phyloP scores from a whole-genome alignment of 2,113 vertebrate species.

The Brevimyrus niger region DNA sequence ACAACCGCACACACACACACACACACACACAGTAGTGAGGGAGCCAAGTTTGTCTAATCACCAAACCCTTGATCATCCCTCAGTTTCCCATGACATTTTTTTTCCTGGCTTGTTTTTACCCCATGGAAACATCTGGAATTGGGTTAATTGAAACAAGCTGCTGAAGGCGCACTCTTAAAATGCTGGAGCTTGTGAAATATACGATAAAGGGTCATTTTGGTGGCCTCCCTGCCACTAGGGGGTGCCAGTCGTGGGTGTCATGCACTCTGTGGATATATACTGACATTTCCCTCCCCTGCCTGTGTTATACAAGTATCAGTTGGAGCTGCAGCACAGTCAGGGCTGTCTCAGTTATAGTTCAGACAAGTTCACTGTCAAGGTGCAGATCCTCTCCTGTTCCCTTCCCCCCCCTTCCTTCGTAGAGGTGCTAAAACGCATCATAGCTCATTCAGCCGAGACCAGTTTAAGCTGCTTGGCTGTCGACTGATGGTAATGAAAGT shows the following conservation, averaged over 20 bases:
- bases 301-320: not conserved
- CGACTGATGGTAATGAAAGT: not conserved
- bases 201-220: constrained; percentile 38
- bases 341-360: not conserved
- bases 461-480: not conserved
- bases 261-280: not conserved
- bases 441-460: not conserved
- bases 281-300: not conserved
- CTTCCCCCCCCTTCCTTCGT: not conserved
- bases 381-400: not conserved
- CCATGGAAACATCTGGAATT: constrained; percentile 57
- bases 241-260: constrained; percentile 16
- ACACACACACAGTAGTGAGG: constrained; percentile 7
- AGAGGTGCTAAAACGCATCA: not conserved
- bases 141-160: constrained; percentile 32
- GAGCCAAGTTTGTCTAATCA: not conserved
- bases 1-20: constrained; percentile 16
- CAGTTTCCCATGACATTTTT: constrained; percentile 35
- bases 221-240: not conserved
- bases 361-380: not conserved
- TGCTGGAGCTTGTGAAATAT: constrained; percentile 34
- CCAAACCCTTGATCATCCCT: constrained; percentile 21
- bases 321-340: not conserved
- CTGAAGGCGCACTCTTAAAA: constrained; percentile 22
- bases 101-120: constrained; percentile 39